Evolutionary conservation across 2,888 invertebrate genomes (phyloP), one percentile per base, ranked within the genome.

Genomic region (Phoronis australis): DNA sequence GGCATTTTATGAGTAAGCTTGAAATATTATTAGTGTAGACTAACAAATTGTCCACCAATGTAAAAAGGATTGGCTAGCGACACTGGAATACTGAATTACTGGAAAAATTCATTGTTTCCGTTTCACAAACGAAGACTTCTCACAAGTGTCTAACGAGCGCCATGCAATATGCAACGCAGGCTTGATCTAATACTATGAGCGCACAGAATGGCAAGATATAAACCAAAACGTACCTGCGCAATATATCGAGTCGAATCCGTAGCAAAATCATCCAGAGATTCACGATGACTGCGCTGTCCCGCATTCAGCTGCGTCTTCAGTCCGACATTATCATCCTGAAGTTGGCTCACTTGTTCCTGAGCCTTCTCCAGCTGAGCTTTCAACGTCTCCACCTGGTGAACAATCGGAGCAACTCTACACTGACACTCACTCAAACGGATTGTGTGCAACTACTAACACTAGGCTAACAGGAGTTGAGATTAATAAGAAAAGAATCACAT

Each of bases 341-440:
- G 58, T 51, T 68, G 65, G 44, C 60, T 59, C 38, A 70, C 53
- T 48, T 70, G 66, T 44, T 62, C 56, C 45, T 69, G 62, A 4
- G 66, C 64, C 27, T 61, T 59, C 45, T 69, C 67, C 41, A 73
- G 56, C 22, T 68, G 59, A 15, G 62, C 62, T 50, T 69, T 66
- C 49, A 71, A 52, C 4, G 67, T 56, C 47, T 68, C 65, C 24
- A 69, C 68, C 68, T 69, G 53, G 4, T 42, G 21, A 9, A 38
- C 24, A 44, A 25, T 39, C n/a, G 21, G 38, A 18, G 35, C 4
- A n/a, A 21, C 22, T n/a, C 21, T 4, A 4, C 40, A 4, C 22
- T n/a, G n/a, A n/a, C n/a, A n/a, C n/a, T 4, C 40, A 40, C 24
- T 40, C 21, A 40, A 40, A 40, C 24, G 3, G 21, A 20, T 40